Percentiles rank a stretch among this genome's conserved stretches.
Conservation (phyloP, 1,140 invertebrate genomes). For the Drosophila ficusphila region DNA sequence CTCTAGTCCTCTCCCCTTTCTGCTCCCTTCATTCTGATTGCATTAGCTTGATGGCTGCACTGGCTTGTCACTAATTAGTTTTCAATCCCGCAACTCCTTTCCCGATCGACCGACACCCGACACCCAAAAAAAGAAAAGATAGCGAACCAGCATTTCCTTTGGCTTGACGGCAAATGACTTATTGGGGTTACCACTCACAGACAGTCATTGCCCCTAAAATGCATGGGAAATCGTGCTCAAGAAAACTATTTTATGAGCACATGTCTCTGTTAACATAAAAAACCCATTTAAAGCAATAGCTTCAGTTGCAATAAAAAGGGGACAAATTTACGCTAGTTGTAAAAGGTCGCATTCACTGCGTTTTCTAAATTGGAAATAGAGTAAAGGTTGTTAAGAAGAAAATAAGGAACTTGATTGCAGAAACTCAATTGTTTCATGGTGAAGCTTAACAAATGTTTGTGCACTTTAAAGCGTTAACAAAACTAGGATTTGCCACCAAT, state of each 20-base stretch:
- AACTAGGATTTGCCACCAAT: not conserved
- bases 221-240: not conserved
- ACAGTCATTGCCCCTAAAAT: not conserved
- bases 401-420: no score
- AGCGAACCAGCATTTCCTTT: constrained; percentile 11
- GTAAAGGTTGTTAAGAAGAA: no score
- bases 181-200: constrained; percentile 13
- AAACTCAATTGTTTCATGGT: no score
- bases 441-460: no score
- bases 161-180: constrained; percentile 32
- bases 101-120: not conserved
- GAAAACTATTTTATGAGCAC: not conserved
- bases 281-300: not conserved
- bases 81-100: constrained; percentile 21
- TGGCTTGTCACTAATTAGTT: constrained; percentile 63
- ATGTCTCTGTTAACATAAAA: not conserved
- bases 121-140: constrained; percentile 4
- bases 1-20: constrained; percentile 11
- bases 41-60: constrained; percentile 39
- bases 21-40: constrained; percentile 1
- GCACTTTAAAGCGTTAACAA: no score
- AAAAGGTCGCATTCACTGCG: no score
- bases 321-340: no score
- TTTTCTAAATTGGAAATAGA: no score
- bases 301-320: no score